These are phyloP conservation scores for Hirtodrosophila duncani DNA, from an alignment of 2,888 invertebrate species.

Conservation along the genomic window DNA sequence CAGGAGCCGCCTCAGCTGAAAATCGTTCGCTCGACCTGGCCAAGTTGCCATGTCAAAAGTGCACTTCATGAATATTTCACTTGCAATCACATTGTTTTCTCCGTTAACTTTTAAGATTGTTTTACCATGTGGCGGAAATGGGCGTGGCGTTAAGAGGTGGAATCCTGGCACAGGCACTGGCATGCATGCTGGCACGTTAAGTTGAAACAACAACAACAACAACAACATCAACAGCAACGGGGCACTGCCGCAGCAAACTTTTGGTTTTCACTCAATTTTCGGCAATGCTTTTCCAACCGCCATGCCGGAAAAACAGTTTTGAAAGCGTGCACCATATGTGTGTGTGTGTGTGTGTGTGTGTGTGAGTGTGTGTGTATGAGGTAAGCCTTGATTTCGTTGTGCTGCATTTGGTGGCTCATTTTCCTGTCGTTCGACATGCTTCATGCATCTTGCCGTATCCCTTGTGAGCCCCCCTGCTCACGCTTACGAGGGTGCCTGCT, in stretches of 20 bases:
- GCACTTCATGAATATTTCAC: conserved; percentile 72
- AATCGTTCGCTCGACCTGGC: conserved; percentile 10
- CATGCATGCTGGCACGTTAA: conserved; percentile 53
- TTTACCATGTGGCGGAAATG: conserved; percentile 68
- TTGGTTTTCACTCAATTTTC: conserved; percentile 65
- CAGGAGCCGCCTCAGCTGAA: background rate
- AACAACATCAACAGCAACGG: conserved; percentile 23
- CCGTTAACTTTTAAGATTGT: conserved; percentile 71
- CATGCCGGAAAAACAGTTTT: conserved; percentile 39
- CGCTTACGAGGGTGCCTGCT: conserved; percentile 2
- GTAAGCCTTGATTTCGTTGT: conserved; percentile 59
- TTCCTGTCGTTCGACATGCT: conserved; percentile 35
- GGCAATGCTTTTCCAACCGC: conserved; percentile 32
- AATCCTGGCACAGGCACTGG: too few relatives aligned
- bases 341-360: conserved; percentile 9
- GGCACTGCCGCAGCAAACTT: conserved; percentile 60
- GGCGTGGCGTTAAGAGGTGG: conserved; percentile 39
- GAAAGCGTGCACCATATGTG: conserved; percentile 30
- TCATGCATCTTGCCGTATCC: too few relatives aligned
- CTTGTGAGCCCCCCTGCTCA: too few relatives aligned
- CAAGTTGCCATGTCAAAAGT: conserved; percentile 51
- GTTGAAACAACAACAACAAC: conserved; percentile 35
- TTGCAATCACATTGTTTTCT: conserved; percentile 74
- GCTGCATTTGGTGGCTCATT: conserved; percentile 57
- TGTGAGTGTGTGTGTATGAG: conserved; percentile 22